phyloP scores from a whole-genome alignment of 2,113 vertebrate genomes.

The Ammodytes marinus region DNA sequence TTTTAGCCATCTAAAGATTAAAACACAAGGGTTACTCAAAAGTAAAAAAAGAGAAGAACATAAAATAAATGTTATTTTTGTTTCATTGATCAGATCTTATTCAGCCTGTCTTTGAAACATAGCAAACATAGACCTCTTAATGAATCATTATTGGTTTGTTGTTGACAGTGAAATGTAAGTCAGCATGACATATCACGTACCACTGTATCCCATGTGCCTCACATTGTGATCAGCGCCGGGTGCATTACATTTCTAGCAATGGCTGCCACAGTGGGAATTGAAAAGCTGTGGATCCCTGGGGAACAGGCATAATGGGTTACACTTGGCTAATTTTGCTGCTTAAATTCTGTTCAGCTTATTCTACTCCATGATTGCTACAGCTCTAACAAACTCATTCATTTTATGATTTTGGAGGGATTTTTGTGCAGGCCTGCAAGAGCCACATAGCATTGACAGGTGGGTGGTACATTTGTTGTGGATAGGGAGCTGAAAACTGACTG shows the following conservation, averaged over 20 bases:
- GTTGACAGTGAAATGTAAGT: not conserved
- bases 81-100: not conserved
- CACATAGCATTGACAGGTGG: slow-evolving; percentile 6
- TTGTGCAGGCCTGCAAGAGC: not conserved
- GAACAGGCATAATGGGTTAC: not conserved
- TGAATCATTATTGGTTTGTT: not conserved
- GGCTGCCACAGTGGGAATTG: not conserved
- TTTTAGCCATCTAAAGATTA: not conserved
- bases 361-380: not conserved
- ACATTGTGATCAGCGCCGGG: not conserved
- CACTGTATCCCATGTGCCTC: not conserved
- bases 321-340: slow-evolving; percentile 20
- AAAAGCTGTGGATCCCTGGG: not conserved
- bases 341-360: not conserved
- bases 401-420: not conserved
- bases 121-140: not conserved
- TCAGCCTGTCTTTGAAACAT: not conserved
- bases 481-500: slow-evolving; percentile 9
- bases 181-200: not conserved
- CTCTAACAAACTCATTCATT: not conserved
- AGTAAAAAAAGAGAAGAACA: not conserved
- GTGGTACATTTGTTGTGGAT: not conserved
- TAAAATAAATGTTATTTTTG: too few relatives aligned
- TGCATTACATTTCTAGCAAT: not conserved
- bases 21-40: not conserved